phyloP scores from a whole-genome alignment of 1,140 invertebrate genomes.

The Ruditapes philippinarum region DNA sequence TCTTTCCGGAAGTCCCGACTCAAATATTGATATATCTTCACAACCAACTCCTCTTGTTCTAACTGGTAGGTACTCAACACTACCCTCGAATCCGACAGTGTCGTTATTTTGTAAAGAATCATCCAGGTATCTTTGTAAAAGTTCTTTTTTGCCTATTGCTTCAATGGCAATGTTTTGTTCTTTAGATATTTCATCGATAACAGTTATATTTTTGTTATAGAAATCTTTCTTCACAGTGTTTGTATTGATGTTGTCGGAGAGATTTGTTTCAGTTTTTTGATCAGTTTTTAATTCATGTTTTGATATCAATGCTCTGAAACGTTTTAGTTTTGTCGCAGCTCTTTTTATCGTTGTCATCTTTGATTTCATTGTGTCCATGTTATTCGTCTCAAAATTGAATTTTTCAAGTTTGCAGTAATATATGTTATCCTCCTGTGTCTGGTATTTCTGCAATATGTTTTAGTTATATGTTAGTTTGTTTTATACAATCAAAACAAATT shows the following conservation, averaged over 20 bases:
- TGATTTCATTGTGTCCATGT: neutral
- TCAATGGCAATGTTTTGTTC: neutral
- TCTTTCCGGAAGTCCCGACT: too few species aligned
- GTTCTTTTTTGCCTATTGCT: neutral
- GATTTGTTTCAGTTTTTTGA: neutral
- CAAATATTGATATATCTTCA: neutral
- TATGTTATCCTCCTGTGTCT: too few species aligned
- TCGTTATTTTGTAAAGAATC: neutral
- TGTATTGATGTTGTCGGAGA: neutral
- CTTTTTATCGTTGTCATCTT: neutral
- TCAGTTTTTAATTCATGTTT: slow-evolving; percentile 2
- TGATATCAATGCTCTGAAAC: neutral
- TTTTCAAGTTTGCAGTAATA: too few species aligned
- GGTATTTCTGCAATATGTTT: too few species aligned
- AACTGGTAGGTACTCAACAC: neutral
- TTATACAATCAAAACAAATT: too few species aligned
- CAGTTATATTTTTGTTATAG: too few species aligned
- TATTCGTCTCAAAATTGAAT: neutral
- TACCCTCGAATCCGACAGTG: neutral
- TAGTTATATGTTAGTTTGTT: too few species aligned
- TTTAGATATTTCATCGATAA: neutral
- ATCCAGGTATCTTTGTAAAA: too few species aligned
- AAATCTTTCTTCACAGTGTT: neutral
- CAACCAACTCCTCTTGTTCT: too few species aligned
- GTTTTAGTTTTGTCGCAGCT: neutral